Conservation (phyloP, 1,140 invertebrate species). For the Drosophila rhopaloa region DNA sequence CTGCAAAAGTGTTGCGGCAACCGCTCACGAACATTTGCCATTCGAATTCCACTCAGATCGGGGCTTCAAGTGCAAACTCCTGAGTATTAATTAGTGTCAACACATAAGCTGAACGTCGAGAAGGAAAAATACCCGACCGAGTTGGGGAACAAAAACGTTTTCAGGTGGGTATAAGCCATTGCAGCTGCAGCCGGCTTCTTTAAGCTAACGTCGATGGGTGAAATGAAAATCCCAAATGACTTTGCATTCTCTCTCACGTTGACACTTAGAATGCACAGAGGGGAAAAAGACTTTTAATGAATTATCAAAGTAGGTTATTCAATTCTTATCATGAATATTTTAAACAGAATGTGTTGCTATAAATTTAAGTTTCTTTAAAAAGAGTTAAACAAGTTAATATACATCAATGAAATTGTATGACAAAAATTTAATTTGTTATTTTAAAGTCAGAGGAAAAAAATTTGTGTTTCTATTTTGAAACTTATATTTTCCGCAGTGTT, state of each 20-base stretch:
- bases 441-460: no score
- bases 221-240: slow-evolving; percentile 37
- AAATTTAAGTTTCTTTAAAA: no score
- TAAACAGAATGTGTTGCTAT: no score
- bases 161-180: slow-evolving; percentile 23
- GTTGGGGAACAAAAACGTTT: background rate
- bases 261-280: slow-evolving; percentile 2
- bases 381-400: no score
- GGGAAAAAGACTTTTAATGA: background rate
- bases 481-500: background rate
- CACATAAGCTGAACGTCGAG: slow-evolving; percentile 13
- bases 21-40: slow-evolving; percentile 28
- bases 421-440: no score
- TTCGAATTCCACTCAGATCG: background rate
- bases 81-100: slow-evolving; percentile 46
- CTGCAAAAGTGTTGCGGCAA: slow-evolving; percentile 65
- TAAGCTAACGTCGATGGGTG: slow-evolving; percentile 26
- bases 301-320: no score
- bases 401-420: no score
- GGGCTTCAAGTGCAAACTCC: background rate
- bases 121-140: background rate
- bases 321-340: no score
- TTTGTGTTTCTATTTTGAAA: no score
- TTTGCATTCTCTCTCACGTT: slow-evolving; percentile 26
- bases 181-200: slow-evolving; percentile 31